phyloP scores from a whole-genome alignment of 2,888 invertebrate genomes.

The Cataglyphis albicans region DNA sequence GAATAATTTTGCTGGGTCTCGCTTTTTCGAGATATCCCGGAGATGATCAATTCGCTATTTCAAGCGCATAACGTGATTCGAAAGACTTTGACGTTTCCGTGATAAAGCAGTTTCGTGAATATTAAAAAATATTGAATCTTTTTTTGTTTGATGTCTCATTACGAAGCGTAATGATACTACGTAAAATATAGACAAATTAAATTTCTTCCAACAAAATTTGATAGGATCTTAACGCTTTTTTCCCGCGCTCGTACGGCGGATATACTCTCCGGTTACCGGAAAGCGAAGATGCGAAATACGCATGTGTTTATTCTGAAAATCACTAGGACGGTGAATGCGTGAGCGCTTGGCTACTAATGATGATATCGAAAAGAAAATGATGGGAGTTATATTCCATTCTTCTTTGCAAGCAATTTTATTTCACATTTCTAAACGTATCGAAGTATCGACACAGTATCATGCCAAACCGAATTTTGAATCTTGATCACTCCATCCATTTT shows the following conservation, averaged over 20 bases:
- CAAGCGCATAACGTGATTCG: neutral
- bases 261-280: neutral
- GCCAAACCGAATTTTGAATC: constrained; percentile 81
- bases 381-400: constrained; percentile 55
- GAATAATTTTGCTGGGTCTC: neutral
- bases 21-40: constrained; percentile 1
- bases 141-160: neutral
- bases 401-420: constrained; percentile 61
- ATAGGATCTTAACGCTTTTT: neutral
- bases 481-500: constrained; percentile 80
- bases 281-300: neutral
- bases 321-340: neutral
- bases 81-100: neutral
- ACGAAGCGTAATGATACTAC: neutral
- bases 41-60: neutral
- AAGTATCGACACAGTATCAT: constrained; percentile 75
- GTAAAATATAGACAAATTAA: neutral
- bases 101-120: neutral
- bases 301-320: neutral
- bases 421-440: constrained; percentile 62
- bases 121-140: neutral
- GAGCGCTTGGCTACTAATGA: neutral
- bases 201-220: neutral
- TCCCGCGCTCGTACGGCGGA: neutral
- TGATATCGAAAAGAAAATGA: neutral